Evolutionary conservation across 53 echinoderm and acorn worm species (phyloP).

Genomic region (Paelopatides confundens): DNA sequence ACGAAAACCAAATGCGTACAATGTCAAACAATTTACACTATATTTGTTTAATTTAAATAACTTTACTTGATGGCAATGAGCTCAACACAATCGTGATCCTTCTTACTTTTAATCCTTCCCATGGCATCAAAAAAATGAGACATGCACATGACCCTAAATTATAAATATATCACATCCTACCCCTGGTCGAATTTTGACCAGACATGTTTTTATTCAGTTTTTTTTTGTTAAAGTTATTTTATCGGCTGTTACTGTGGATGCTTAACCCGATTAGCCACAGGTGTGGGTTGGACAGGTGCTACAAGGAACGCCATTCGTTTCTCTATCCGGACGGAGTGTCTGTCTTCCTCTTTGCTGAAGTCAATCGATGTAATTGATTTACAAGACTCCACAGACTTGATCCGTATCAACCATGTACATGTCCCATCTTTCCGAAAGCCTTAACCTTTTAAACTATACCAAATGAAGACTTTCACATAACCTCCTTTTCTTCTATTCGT

Average conservation of each 20-base stretch:
- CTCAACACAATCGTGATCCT: not conserved
- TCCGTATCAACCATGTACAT: not conserved
- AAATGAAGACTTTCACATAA: not conserved
- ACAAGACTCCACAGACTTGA: not conserved
- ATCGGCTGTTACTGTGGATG: not conserved
- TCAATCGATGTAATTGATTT: constrained; percentile 1
- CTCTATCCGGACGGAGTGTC: not conserved
- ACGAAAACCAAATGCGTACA: not conserved
- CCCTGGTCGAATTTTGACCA: constrained; percentile 29
- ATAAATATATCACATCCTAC: not conserved
- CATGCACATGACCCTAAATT: constrained; percentile 15
- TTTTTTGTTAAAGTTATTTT: not conserved
- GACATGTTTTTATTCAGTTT: constrained; percentile 1
- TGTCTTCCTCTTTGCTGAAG: not conserved
- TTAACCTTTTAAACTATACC: constrained; percentile 23
- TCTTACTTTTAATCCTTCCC: not conserved
- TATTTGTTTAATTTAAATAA: not conserved
- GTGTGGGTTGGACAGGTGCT: constrained; percentile 16
- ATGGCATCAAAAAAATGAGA: constrained; percentile 5
- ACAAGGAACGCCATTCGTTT: not conserved
- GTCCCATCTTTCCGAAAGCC: not conserved
- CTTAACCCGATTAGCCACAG: not conserved
- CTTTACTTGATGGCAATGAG: not conserved
- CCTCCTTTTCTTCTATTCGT: not conserved
- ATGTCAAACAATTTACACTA: not conserved